Base-by-base conservation (phyloP, 30 jellyfish, hydroid and myxozoan species). In the Turritopsis dohrnii region DNA sequence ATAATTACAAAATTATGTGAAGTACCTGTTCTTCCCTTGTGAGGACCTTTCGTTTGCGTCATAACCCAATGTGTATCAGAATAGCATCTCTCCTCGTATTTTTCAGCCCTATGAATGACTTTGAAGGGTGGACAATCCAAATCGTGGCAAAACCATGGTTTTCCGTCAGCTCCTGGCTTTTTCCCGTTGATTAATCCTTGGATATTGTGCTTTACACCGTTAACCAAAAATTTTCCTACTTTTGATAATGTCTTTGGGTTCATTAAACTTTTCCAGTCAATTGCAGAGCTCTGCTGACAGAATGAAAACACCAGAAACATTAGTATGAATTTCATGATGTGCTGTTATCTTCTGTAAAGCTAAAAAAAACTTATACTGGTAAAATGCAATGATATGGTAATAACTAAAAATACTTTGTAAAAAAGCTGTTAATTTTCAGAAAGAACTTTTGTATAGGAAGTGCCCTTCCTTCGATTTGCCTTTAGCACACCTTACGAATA, bases 141-240 rank as follows among this genome's bases (percentile, higher is more conserved):
- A 66, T 66, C 17, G 17, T 66, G 76, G 17, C 76, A 66, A 66
- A 66, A 66, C 76, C 76, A 66, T 66, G 76, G 76, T 17, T 66
- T 66, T 4, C 76, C 76, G 17, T 66, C 76, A n/a, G 28, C 76
- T n/a, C 76, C 16, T 66, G 7, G 16, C 9, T 22, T n/a, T 66
- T 66, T 66, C 5, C 30, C 76, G 8, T 25, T 17, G 29, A 66
- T 25, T 66, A 66, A 22, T 3, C 30, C 17, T 66, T 66, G 7
- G 60, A 41, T 41, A 13, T 41, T 41, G 60, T 41, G 60, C 13
- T 41, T 41, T 13, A 41, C 60, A 41, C 60, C 60, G 5, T 41
- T 41, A 41, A 41, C 13, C 60, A 41, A 41, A 13, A 41, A 41
- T 3, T 41, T 41, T 41, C 60, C 60, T 5, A 41, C 13, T 41